These are phyloP conservation scores for Himalopsyche tibetana DNA, from an alignment of 2,888 invertebrate genomes.

Conservation along the genomic window DNA sequence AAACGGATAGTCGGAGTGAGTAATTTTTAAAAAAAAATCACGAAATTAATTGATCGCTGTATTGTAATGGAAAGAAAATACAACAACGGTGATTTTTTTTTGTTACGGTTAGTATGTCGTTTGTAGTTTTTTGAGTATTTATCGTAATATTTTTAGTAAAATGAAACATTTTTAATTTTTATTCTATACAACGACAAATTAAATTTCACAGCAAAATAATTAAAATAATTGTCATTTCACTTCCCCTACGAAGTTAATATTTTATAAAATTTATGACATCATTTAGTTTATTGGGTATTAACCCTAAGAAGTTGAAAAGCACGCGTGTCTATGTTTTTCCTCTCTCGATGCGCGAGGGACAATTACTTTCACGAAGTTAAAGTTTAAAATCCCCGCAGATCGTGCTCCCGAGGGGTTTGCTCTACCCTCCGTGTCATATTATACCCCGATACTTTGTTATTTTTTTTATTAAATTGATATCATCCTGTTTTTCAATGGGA, in stretches of 20 bases:
- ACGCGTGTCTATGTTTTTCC: conserved; percentile 32
- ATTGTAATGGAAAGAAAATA: too few species aligned
- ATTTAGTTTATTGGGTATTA: conserved; percentile 34
- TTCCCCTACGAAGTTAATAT: conserved; percentile 37
- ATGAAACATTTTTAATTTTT: too few species aligned
- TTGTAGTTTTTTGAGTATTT: too few species aligned
- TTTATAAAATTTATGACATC: conserved; percentile 16
- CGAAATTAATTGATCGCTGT: too few species aligned
- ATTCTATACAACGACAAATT: too few species aligned
- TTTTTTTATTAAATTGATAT: conserved; percentile 66
- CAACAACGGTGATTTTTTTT: too few species aligned
- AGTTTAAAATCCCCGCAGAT: conserved; percentile 64
- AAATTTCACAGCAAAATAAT: too few species aligned
- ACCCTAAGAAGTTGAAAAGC: conserved; percentile 31
- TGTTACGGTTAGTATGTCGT: too few species aligned
- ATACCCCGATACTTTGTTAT: conserved; percentile 64
- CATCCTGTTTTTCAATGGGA: conserved; percentile 66
- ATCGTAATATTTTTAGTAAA: too few species aligned
- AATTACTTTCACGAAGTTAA: conserved; percentile 64
- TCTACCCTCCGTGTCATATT: conserved; percentile 56
- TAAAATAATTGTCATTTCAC: not conserved
- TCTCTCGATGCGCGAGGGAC: conserved; percentile 56
- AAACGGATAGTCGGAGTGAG: too few species aligned
- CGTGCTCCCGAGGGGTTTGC: conserved; percentile 54
- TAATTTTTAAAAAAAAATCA: too few species aligned